Base-by-base conservation (phyloP, 2,888 invertebrate genomes). In the Operophtera brumata region DNA sequence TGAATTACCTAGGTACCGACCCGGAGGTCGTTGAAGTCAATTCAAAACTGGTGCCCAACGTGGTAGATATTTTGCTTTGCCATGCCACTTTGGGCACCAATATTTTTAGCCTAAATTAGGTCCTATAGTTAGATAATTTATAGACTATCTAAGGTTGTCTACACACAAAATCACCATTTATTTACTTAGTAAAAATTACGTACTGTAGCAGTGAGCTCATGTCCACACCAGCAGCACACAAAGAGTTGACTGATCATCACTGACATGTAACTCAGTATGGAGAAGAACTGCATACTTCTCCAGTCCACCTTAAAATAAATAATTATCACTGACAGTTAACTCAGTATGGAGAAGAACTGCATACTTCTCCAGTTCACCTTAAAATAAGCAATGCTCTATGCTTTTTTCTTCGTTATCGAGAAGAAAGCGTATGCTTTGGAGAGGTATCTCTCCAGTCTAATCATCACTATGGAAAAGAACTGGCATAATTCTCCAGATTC, bases 211-310 rank as follows among this genome's bases (percentile, higher is more conserved):
- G 88, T 90, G 42, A 92, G 81, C 48, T 86, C 84, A 48, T 92
- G 88, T 0, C 92, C 92, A 62, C 91, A 91, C 83, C 90, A 91
- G 61, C 92, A 92, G 58, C 89, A 86, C 1, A 91, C 75, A 51
- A 84, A 91, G 8, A 91, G 77, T 67, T 92, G 91, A 54, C 87
- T 77, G 32, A 89, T 82, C 80, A 92, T 91, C 12, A 91, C 87
- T 0, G 76, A 64, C 41, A 92, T 39, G 66, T 88, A 89, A 32
- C 67, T 79, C 48, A 73, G 67, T 64, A 78, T 87, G 51, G 73
- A 91, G 59, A 73, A 80, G 69, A 83, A 91, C 75, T 83, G 91
- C 73, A 73, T 78, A 69, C 75, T 91, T 65, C 60, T 83, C 86
- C 80, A 80, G 1, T 86, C 81, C 25, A 85, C 71, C 87, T 87